Evolutionary conservation across 2,797 vertebrate species (phyloP).

Genomic region (Parauchenoglanis ngamensis): DNA sequence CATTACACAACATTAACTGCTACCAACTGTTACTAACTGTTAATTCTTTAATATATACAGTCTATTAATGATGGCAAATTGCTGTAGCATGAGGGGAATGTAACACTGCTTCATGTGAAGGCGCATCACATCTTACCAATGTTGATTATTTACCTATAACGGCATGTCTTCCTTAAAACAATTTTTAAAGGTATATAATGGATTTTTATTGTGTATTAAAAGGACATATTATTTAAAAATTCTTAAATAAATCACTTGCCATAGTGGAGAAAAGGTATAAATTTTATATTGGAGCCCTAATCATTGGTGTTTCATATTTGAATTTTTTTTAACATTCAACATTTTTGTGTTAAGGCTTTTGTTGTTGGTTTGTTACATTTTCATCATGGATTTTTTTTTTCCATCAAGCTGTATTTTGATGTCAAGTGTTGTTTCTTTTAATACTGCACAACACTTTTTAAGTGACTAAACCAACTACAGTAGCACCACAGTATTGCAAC

Average conservation of each 20-base stretch:
- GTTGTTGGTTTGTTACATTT: not conserved
- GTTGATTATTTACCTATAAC: not conserved
- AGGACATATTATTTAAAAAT: not conserved
- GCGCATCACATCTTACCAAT: not conserved
- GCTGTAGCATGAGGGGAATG: not conserved
- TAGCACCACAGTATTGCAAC: not conserved
- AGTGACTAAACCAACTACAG: not conserved
- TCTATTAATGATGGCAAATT: not conserved
- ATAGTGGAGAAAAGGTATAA: not conserved
- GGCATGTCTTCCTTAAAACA: not conserved
- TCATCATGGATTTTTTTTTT: not conserved
- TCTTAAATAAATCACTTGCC: not conserved
- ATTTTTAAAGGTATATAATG: not conserved
- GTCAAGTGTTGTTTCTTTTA: not conserved
- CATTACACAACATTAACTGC: not conserved
- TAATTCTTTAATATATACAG: not conserved
- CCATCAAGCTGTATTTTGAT: not conserved
- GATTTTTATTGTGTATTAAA: not conserved
- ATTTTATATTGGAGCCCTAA: not conserved
- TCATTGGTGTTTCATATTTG: not conserved
- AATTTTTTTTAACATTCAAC: not conserved
- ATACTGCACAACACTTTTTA: not conserved
- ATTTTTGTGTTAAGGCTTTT: not conserved
- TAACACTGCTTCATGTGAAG: not conserved
- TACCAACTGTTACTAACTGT: too few species aligned